Percentiles rank a stretch among this genome's conserved stretches.
These are phyloP conservation scores for Meteorus cinctellus DNA, from an alignment of 2,888 invertebrate species.

Conservation along the genomic window DNA sequence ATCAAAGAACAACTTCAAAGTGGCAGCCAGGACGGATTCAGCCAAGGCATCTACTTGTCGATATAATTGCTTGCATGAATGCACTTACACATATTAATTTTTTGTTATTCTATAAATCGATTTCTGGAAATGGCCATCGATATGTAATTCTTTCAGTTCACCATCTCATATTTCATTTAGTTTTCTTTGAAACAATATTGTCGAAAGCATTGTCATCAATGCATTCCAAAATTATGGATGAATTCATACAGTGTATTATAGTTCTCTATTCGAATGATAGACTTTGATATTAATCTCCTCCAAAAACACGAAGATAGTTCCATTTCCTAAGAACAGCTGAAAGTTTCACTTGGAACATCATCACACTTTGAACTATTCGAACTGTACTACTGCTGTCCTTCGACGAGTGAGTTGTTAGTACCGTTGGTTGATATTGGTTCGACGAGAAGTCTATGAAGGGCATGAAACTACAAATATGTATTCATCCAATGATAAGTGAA, in stretches of 20 bases:
- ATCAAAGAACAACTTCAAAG: background rate
- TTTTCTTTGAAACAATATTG: slow-evolving; percentile 39
- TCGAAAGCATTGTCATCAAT: slow-evolving; percentile 22
- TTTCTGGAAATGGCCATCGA: background rate
- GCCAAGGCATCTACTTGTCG: background rate
- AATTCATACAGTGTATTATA: slow-evolving; percentile 59
- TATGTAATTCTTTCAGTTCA: background rate
- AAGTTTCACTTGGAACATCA: slow-evolving; percentile 46
- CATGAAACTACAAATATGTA: slow-evolving; percentile 60
- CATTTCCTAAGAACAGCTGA: slow-evolving; percentile 66
- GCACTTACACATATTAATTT: no score
- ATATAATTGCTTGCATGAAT: background rate
- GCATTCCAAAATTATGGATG: slow-evolving; percentile 43
- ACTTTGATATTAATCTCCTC: slow-evolving; percentile 60
- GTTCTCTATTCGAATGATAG: slow-evolving; percentile 63
- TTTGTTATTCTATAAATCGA: background rate
- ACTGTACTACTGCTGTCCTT: slow-evolving; percentile 64
- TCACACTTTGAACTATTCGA: slow-evolving; percentile 51
- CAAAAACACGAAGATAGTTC: slow-evolving; percentile 66
- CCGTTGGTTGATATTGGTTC: slow-evolving; percentile 55
- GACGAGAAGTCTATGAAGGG: slow-evolving; percentile 62
- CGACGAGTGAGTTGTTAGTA: slow-evolving; percentile 60
- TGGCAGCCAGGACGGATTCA: background rate
- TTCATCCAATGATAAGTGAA: slow-evolving; percentile 10
- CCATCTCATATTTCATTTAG: slow-evolving; percentile 30